Evolutionary conservation across 2,888 invertebrate genomes (phyloP).

Genomic region (Aproaerema taeniolella): DNA sequence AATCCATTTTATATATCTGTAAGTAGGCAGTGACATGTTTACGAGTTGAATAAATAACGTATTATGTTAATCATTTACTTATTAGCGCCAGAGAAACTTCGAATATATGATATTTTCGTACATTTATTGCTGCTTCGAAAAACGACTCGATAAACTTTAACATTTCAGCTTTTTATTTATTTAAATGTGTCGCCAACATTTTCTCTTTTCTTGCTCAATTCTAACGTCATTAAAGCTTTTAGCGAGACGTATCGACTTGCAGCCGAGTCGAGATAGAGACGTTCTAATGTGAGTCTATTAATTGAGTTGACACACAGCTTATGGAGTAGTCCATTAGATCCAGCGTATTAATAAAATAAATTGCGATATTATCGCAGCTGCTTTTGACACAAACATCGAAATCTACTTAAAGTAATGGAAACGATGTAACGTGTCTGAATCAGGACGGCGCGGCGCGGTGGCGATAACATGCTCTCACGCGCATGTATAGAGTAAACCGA

Average conservation of each 20-base stretch:
- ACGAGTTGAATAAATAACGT: constrained; percentile 8
- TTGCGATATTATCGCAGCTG: constrained; percentile 66
- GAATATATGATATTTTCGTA: constrained; percentile 2
- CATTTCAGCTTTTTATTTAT: constrained; percentile 3
- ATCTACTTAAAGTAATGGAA: constrained; percentile 75
- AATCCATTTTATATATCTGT: constrained; percentile 13
- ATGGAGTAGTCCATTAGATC: constrained; percentile 49
- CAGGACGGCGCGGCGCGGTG: too few relatives aligned
- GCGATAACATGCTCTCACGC: constrained; percentile 40
- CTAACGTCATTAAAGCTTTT: too few relatives aligned
- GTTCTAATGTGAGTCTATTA: constrained; percentile 19
- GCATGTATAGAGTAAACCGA: background rate
- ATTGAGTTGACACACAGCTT: constrained; percentile 25
- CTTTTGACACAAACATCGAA: constrained; percentile 73
- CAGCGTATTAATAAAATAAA: constrained; percentile 68
- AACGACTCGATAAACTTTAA: constrained; percentile 5
- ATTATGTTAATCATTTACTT: constrained; percentile 8
- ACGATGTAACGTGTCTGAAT: constrained; percentile 64
- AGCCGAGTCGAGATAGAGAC: too few relatives aligned
- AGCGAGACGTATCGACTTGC: too few relatives aligned
- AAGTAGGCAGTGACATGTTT: constrained; percentile 11
- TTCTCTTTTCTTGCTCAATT: too few relatives aligned
- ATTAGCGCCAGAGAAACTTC: constrained; percentile 3
- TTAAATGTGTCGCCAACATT: constrained; percentile 2
- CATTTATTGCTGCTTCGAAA: constrained; percentile 1